Evolutionary conservation across 2,888 invertebrate species (phyloP), one percentile per base, ranked within the genome.

Genomic region (Craniophora ligustri): DNA sequence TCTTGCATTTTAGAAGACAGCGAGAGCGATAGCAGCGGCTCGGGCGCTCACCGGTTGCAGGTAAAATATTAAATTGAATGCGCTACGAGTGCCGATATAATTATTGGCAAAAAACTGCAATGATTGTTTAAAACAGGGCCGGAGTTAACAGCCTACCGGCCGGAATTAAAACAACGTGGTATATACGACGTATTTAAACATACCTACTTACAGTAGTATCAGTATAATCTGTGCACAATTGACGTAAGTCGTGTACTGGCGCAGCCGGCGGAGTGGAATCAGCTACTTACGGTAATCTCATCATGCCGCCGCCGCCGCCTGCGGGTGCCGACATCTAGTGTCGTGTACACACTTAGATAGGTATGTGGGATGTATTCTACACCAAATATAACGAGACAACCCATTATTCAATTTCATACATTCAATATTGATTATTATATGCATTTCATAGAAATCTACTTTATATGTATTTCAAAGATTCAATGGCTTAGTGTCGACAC

Each of bases 281-380:
- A 60, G 51, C 30, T 18, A 42, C 65, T 61, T 47, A 51, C 40
- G 7, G 34, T 42, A 64, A 60, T 47, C 50, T 50, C 39, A 28
- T 15, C 21, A 26, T 31, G 14, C 46, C 13, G 28, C 16, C n/a
- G 30, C 6, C 44, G 39, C n/a, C 34, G 8, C 41, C n/a, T n/a
- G 13, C 26, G n/a, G n/a, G n/a, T n/a, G n/a, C n/a, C n/a, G n/a
- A n/a, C n/a, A n/a, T n/a, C n/a, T n/a, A n/a, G n/a, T n/a, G n/a
- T n/a, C n/a, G n/a, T n/a, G n/a, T n/a, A n/a, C n/a, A n/a, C n/a
- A n/a, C n/a, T n/a, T n/a, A n/a, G n/a, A n/a, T n/a, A n/a, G n/a
- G n/a, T n/a, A n/a, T n/a, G n/a, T n/a, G n/a, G n/a, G n/a, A n/a
- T n/a, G n/a, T n/a, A n/a, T n/a, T n/a, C n/a, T n/a, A n/a, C n/a